Conservation (phyloP, 2,888 invertebrate genomes). For the Lycia hirtaria region DNA sequence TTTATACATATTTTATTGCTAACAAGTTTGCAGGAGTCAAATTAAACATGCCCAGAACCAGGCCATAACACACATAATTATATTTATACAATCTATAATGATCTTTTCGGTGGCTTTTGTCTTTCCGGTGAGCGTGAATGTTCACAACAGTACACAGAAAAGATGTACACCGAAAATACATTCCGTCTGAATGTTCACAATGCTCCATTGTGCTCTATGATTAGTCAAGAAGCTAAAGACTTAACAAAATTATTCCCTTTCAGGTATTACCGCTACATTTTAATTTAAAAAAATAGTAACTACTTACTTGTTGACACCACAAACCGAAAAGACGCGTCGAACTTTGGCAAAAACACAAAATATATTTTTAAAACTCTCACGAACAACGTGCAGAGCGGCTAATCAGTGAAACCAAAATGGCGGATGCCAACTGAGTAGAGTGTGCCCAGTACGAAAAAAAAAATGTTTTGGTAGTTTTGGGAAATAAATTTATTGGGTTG, state of each 20-base stretch:
- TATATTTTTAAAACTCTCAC: background rate
- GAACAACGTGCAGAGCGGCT: background rate
- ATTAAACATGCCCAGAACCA: slow-evolving; percentile 1
- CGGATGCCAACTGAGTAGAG: background rate
- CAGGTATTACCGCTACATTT: slow-evolving; percentile 4
- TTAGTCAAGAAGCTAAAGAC: background rate
- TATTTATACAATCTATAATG: background rate
- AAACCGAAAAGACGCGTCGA: slow-evolving; percentile 3
- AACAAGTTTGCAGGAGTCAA: slow-evolving; percentile 1
- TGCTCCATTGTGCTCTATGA: background rate
- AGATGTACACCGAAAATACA: slow-evolving; percentile 1
- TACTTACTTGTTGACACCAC: slow-evolving; percentile 6
- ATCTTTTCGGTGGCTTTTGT: background rate
- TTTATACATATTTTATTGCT: too few relatives aligned
- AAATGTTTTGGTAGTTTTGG: too few relatives aligned
- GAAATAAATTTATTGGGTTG: too few relatives aligned
- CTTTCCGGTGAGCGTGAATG: background rate
- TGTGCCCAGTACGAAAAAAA: background rate
- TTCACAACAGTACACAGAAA: slow-evolving; percentile 8
- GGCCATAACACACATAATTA: background rate
- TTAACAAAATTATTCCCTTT: background rate
- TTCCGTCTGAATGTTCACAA: background rate
- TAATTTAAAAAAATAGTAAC: slow-evolving; percentile 2
- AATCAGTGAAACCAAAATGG: slow-evolving; percentile 1
- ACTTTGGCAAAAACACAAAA: background rate